phyloP scores from a whole-genome alignment of 1,140 invertebrate species.

The Spodoptera frugiperda region DNA sequence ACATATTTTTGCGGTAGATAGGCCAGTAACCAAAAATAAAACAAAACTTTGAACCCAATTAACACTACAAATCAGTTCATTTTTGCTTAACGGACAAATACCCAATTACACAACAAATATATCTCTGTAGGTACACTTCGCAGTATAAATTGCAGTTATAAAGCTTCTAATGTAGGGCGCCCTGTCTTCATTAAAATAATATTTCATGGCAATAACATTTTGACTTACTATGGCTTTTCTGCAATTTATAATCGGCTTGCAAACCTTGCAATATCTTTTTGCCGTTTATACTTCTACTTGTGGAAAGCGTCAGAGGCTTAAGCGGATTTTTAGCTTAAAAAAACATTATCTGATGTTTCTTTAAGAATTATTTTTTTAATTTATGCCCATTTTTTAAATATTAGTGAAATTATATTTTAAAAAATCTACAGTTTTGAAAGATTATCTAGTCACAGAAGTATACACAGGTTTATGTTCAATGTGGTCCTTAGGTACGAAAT shows the following conservation, averaged over 20 bases:
- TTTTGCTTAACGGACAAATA: not conserved
- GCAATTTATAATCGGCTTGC: not conserved
- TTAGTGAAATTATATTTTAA: no score
- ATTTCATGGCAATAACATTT: conserved; percentile 27
- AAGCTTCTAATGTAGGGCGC: conserved; percentile 20
- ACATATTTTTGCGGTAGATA: no score
- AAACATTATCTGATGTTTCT: no score
- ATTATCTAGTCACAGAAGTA: no score
- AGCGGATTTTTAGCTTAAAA: no score
- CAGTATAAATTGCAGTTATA: not conserved
- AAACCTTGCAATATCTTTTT: conserved; percentile 1
- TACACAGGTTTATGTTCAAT: no score
- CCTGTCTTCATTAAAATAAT: not conserved
- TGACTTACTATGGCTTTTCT: conserved; percentile 16
- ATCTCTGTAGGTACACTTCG: not conserved
- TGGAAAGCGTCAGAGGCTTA: no score
- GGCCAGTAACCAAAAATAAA: no score
- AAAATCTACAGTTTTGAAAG: no score
- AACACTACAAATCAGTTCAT: not conserved
- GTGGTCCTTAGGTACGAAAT: no score
- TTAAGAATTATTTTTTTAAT: no score
- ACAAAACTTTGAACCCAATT: not conserved
- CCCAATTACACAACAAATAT: not conserved
- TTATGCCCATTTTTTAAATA: no score
- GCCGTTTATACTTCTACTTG: not conserved